Evolutionary conservation across 2,888 invertebrate genomes (phyloP), one percentile per base, ranked within the genome.

Genomic region (Apamea crenata): DNA sequence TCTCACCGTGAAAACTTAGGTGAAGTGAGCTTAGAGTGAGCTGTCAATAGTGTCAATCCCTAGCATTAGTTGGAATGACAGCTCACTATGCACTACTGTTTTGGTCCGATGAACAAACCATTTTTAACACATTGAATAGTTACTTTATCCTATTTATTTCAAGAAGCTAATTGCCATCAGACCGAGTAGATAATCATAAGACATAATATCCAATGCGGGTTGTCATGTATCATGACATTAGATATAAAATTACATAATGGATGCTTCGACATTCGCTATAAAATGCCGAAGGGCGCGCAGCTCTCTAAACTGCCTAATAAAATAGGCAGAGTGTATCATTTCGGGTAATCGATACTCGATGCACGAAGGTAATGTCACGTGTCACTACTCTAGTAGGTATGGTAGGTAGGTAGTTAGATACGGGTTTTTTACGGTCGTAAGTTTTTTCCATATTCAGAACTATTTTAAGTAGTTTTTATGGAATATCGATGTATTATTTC

Each of bases 291-390:
- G 85, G 85, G 40, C 83, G 65, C 61, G 61, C 78, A 75, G 61
- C 78, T 81, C 78, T 81, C 78, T 77, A 73, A 82, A 87, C 68
- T 79, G 85, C 80, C 77, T 78, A 82, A 87, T 87, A 87, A 87
- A 85, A 85, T 87, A 79, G 75, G 77, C 73, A 63, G 29, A 77
- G 78, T 82, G 74, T 84, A 84, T 84, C 59, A 80, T 83, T 81
- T 81, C 53, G 29, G 44, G 63, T 76, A 59, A 81, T 86, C 86
- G 84, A 86, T 86, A 87, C 53, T 76, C 40, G 65, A 73, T 79
- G 74, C 87, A 87, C 81, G 87, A 84, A 87, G 63, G 75, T 59
- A 66, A 66, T 25, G 67, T 75, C 50, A 67, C 74, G 77, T 81
- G 70, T 75, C 73, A 29, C 68, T 47, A 80, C 81, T 81, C 78